Evolutionary conservation across 2,888 invertebrate species (phyloP).

Genomic region (Acanthosepion esculentum): DNA sequence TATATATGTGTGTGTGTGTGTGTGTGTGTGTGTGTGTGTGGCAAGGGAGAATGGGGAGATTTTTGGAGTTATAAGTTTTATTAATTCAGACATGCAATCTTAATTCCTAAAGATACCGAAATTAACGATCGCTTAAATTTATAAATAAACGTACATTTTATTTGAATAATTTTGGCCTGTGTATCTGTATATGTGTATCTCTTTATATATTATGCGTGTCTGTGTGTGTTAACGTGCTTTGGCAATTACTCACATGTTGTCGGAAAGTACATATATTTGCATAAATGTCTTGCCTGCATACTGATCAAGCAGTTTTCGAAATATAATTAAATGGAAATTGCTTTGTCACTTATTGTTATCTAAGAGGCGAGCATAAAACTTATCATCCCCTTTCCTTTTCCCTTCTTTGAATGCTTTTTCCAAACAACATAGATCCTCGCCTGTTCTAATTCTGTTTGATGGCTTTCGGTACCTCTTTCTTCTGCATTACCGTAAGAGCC

Average conservation of each 20-base stretch:
- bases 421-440: neutral
- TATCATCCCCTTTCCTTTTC: neutral
- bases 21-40: no score
- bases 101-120: no score
- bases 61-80: no score
- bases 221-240: neutral
- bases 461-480: no score
- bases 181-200: neutral
- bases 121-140: no score
- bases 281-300: neutral
- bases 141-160: no score
- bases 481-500: no score
- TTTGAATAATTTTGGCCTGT: no score
- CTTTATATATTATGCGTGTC: neutral
- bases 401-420: neutral
- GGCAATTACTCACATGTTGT: neutral
- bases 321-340: neutral
- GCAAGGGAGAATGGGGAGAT: no score
- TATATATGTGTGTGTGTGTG: no score
- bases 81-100: no score
- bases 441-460: no score
- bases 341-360: neutral
- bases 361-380: neutral
- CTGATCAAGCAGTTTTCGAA: neutral
- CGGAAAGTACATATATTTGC: neutral